phyloP scores from a whole-genome alignment of 1,140 invertebrate genomes.

The Zaprionus ornatus region DNA sequence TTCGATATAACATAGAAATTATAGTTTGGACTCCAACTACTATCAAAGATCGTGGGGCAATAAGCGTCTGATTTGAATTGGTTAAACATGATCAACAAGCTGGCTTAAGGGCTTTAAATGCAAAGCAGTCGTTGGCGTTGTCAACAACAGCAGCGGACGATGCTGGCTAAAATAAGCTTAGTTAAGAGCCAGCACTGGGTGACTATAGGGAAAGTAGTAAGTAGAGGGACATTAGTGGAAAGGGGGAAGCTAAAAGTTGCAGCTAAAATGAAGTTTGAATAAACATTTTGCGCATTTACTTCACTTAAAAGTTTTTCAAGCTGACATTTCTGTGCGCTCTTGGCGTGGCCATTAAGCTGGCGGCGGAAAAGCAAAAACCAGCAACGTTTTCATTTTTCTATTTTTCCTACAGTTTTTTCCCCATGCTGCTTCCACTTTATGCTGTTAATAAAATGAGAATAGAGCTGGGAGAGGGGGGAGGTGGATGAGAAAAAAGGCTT shows the following conservation, averaged over 20 bases:
- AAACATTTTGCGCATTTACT: conserved; percentile 82
- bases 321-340: conserved; percentile 61
- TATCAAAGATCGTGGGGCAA: conserved; percentile 1
- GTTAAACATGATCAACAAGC: conserved; percentile 36
- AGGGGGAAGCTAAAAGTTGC: conserved; percentile 51
- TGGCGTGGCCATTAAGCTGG: conserved; percentile 64
- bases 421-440: background rate
- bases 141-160: conserved; percentile 5
- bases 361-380: conserved; percentile 50
- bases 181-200: conserved; percentile 60
- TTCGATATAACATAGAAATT: too few species aligned
- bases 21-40: background rate
- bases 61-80: conserved; percentile 52
- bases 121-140: conserved; percentile 48
- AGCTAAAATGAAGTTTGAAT: conserved; percentile 79
- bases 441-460: conserved; percentile 54
- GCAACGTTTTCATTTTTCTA: conserved; percentile 50
- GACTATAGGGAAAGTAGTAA: conserved; percentile 16
- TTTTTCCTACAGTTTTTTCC: background rate
- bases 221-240: background rate
- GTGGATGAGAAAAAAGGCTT: background rate
- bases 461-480: background rate
- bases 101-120: conserved; percentile 62
- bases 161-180: conserved; percentile 72
- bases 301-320: conserved; percentile 78